Conservation (phyloP, 1,140 invertebrate genomes). For the Episyrphus balteatus region DNA sequence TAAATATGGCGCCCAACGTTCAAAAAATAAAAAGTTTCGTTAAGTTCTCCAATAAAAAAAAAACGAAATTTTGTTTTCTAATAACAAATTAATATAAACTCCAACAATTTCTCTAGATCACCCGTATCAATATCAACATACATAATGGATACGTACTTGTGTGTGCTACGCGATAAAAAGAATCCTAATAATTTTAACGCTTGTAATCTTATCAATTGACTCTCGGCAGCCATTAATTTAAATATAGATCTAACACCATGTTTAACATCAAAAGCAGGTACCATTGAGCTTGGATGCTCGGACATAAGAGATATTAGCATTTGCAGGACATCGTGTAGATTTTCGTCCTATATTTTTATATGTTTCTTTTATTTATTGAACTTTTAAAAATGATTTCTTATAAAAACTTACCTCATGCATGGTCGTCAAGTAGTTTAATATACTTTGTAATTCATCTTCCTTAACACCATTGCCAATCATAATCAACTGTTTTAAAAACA, state of each 20-base stretch:
- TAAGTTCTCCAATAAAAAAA: too few relatives aligned
- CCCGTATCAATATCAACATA: too few relatives aligned
- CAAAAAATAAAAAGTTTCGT: too few relatives aligned
- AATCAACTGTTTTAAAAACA: slow-evolving; percentile 93
- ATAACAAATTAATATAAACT: too few relatives aligned
- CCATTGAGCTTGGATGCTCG: slow-evolving; percentile 96
- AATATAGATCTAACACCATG: slow-evolving; percentile 93
- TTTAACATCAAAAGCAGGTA: slow-evolving; percentile 96
- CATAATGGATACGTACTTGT: slow-evolving; percentile 58
- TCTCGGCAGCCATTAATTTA: slow-evolving; percentile 88
- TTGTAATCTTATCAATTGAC: slow-evolving; percentile 89
- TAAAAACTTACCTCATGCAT: slow-evolving; percentile 70
- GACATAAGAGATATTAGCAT: slow-evolving; percentile 95
- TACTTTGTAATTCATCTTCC: slow-evolving; percentile 96
- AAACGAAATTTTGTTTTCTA: too few relatives aligned
- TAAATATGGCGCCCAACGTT: too few relatives aligned
- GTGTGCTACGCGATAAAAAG: slow-evolving; percentile 88
- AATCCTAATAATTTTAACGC: slow-evolving; percentile 91
- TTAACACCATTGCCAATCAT: slow-evolving; percentile 95
- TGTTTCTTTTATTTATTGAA: neutral
- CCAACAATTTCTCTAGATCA: too few relatives aligned
- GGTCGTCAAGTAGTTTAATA: slow-evolving; percentile 95
- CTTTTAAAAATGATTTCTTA: neutral
- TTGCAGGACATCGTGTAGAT: slow-evolving; percentile 94
- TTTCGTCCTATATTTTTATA: slow-evolving; percentile 78